Evolutionary conservation across 1,140 invertebrate species (phyloP), one percentile per base, ranked within the genome.

Genomic region (Drosophila erecta): DNA sequence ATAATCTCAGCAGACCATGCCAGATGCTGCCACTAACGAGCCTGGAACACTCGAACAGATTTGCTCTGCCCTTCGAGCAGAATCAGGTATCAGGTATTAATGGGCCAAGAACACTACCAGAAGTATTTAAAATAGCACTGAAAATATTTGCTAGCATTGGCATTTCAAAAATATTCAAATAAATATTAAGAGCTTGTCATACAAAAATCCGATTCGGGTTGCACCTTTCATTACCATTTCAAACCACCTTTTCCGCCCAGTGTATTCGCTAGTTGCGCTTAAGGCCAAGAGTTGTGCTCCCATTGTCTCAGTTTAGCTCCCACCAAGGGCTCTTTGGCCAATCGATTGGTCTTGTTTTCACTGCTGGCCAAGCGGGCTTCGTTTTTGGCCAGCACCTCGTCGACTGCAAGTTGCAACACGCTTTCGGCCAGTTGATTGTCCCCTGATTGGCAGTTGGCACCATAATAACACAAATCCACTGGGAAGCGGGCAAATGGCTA

Each of bases 1-100:
- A 69, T 81, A 86, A 86, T 86, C 83, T 67, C 60, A 17, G 30
- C 30, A 30, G 30, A 8, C 30, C 71, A 54, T 56, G 65, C 66
- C 75, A 83, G 75, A 78, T 83, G 79, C 81, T 78, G 40, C 70
- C 44, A 57, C 59, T 85, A 85, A 87, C 81, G 78, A 87, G 81
- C 72, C 37, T 24, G 22, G 37, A 30, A 51, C 69, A 73, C 66
- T 73, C 15, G 14, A 33, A 20, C 14, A 27, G 4, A 17, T 27
- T 50, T 41, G 62, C 59, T 50, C 35, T 15, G 43, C 7, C 17
- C 38, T 35, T 35, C n/a, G 0, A 5, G n/a, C 15, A 12, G 33
- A 11, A 7, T 15, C 30, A 8, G 30, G 2, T 30, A 7, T 15
- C 30, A 8, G 30, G 2, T 30, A 30, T 8, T 30, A 30, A 30